Evolutionary conservation across 2,888 invertebrate species (phyloP).

Genomic region (Taphrorychus bicolor): DNA sequence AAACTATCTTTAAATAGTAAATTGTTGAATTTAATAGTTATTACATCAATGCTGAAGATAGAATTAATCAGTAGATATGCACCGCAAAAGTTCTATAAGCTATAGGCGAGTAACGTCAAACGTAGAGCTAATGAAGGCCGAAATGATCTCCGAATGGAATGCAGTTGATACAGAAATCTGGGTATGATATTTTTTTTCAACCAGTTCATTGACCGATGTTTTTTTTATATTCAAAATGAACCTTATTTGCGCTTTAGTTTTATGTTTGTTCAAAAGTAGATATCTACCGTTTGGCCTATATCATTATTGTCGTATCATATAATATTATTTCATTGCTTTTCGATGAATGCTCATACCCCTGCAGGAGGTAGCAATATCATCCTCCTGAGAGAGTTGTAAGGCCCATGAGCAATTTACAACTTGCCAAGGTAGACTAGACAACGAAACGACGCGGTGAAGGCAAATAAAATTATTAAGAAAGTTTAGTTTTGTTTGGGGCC

Average conservation of each 20-base stretch:
- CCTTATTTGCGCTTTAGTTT: no score
- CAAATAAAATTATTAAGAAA: conserved; percentile 21
- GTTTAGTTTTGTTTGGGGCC: conserved; percentile 9
- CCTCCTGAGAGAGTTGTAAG: no score
- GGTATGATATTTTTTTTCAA: neutral
- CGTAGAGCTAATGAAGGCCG: neutral
- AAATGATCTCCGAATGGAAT: neutral
- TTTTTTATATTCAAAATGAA: no score
- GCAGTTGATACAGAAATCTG: neutral
- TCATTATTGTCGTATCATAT: no score
- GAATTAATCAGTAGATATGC: neutral
- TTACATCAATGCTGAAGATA: no score
- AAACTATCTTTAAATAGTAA: no score
- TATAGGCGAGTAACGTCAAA: neutral
- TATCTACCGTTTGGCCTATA: no score
- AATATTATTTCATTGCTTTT: neutral
- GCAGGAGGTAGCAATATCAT: no score
- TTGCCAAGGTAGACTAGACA: conserved; percentile 10
- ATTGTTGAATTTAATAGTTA: neutral
- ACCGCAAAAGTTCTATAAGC: neutral
- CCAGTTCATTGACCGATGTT: no score
- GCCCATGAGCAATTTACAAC: neutral
- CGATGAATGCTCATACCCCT: neutral
- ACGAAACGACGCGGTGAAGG: no score
- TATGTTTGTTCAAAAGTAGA: no score